A percentile compares a stretch with the other conserved stretches of the same genome.
Conservation (phyloP, 2,113 vertebrate genomes). For the Tupaia chinensis region DNA sequence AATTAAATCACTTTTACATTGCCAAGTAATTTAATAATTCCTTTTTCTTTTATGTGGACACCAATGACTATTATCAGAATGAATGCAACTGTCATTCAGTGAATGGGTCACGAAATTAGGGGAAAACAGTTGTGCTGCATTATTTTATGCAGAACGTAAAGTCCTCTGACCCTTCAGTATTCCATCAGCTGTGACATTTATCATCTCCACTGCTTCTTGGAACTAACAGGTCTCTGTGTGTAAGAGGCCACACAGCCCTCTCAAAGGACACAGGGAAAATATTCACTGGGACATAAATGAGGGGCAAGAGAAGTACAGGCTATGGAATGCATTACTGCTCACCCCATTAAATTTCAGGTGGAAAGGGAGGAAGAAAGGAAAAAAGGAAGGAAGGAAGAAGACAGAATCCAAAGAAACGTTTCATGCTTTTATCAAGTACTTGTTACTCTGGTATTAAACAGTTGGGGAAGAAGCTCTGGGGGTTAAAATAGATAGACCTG, state of each 20-base stretch:
- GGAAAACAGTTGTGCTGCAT: not conserved
- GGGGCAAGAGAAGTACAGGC: rapidly evolving
- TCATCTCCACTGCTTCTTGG: not conserved
- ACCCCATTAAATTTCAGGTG: not conserved
- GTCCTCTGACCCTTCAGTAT: not conserved
- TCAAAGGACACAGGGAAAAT: not conserved
- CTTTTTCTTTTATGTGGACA: not conserved
- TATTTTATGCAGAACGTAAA: not conserved
- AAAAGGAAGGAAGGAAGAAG: not conserved
- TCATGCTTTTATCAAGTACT: not conserved
- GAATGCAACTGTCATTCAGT: not conserved
- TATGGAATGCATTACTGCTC: not conserved
- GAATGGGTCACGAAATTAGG: not conserved
- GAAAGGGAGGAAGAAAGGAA: no score
- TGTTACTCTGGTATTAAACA: not conserved
- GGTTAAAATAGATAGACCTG: not conserved
- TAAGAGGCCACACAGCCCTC: not conserved
- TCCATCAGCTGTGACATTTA: not conserved
- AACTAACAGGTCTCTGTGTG: not conserved
- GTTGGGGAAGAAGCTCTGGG: not conserved
- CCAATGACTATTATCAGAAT: not conserved
- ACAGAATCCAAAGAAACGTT: not conserved
- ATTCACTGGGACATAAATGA: not conserved
- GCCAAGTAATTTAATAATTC: not conserved
- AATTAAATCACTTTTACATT: not conserved